Evolutionary conservation across 2,888 invertebrate species (phyloP), one percentile per base, ranked within the genome.

Genomic region (Agrilus biguttatus): DNA sequence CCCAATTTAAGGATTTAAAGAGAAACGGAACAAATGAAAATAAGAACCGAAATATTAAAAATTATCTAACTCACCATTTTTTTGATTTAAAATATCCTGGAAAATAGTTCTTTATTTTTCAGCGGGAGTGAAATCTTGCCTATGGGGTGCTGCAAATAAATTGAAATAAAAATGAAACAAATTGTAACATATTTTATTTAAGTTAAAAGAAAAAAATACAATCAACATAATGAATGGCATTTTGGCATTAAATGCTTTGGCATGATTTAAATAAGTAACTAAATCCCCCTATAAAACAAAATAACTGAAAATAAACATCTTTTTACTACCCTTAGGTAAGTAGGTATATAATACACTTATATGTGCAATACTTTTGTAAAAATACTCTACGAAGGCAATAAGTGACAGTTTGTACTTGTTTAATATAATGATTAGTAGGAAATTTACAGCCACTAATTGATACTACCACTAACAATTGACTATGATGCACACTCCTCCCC

Each of bases 241-340:
- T 66, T 66, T 66, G 65, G 65, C 65, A 61, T 65, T 65, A 62
- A 63, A 65, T 65, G 66, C 65, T 65, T 66, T 66, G 66, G 66
- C 63, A 65, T 66, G 62, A 57, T 55, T 61, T 60, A 53, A 53
- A 55, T 59, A 62, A 61, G 59, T 62, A 61, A 59, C 55, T 50
- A 46, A 54, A 47, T 21, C 37, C 45, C 28, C 42, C 47, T 49
- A 49, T 51, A 53, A 50, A 52, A 53, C 44, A 46, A 45, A 47
- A 37, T 40, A 44, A 47, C 46, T 39, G 49, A 50, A 39, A 49
- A 48, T 47, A 44, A 55, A 59, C 56, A 55, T 55, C 54, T 55
- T 51, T 52, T 54, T 46, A 48, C 38, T 41, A 42, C 28, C 13
- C 35, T 39, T 44, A 42, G 42, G 43, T 41, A 45, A 40, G 40